phyloP scores from a whole-genome alignment of 2,888 invertebrate species.

The Blastobasis lacticolella region DNA sequence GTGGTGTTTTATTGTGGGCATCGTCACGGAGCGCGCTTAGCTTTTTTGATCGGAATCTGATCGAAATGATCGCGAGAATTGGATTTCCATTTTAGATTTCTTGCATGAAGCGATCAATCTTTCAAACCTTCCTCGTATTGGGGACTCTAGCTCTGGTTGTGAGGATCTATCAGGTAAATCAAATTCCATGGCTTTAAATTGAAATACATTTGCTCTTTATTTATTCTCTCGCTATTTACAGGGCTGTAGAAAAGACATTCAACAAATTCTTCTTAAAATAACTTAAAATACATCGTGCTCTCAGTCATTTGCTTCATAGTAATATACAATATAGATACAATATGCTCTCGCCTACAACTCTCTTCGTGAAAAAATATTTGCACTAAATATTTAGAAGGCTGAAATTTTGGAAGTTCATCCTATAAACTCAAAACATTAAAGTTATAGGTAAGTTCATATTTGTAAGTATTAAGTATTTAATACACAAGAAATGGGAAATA shows the following conservation, averaged over 20 bases:
- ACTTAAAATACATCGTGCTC: constrained; percentile 61
- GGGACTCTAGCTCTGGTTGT: constrained; percentile 21
- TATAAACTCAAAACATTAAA: constrained; percentile 22
- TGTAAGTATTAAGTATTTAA: background rate
- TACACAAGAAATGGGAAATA: too few relatives aligned
- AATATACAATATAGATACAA: constrained; percentile 32
- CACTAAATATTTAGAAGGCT: constrained; percentile 20
- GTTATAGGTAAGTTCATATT: constrained; percentile 34
- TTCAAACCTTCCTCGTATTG: constrained; percentile 25
- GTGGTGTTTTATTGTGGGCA: constrained; percentile 66
- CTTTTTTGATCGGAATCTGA: constrained; percentile 68
- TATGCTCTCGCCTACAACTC: constrained; percentile 39
- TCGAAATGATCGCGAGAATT: constrained; percentile 71
- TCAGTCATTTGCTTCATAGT: constrained; percentile 56
- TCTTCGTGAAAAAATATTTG: constrained; percentile 61
- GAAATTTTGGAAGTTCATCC: constrained; percentile 6
- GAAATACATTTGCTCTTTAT: constrained; percentile 47
- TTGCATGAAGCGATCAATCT: constrained; percentile 59
- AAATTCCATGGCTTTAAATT: constrained; percentile 16
- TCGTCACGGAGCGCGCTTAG: constrained; percentile 58
- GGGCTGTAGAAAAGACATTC: constrained; percentile 66
- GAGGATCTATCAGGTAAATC: background rate
- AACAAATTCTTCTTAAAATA: constrained; percentile 58
- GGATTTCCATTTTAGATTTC: constrained; percentile 68
- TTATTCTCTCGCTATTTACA: constrained; percentile 61